Percentiles rank a stretch among this genome's conserved stretches.
phyloP scores from a whole-genome alignment of 2,797 vertebrate genomes.

The Eulemur albifrons region DNA sequence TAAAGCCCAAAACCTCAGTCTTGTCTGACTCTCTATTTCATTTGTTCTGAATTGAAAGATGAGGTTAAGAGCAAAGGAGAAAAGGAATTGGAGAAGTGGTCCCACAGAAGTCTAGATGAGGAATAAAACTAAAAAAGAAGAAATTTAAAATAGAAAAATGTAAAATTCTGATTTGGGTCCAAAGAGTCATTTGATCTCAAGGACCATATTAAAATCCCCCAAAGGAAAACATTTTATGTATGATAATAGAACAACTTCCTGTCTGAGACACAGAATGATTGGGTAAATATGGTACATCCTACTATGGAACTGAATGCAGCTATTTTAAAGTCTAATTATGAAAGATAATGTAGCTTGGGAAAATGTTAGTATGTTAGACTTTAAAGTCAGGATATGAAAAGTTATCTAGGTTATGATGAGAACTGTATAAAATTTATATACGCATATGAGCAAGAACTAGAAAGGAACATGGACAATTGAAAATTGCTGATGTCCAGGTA shows the following conservation, averaged over 20 bases:
- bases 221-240: not conserved
- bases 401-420: not conserved
- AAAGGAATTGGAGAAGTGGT: not conserved
- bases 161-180: not conserved
- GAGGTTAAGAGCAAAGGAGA: not conserved
- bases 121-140: not conserved
- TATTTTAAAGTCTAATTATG: conserved; percentile 21
- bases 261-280: not conserved
- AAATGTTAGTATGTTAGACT: not conserved
- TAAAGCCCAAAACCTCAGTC: not conserved
- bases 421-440: not conserved
- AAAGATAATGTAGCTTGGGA: not conserved
- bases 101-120: not conserved
- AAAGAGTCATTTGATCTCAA: conserved; percentile 45
- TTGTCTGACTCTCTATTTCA: not conserved
- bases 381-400: conserved; percentile 30
- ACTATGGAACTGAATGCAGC: not conserved
- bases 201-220: not conserved
- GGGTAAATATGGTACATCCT: not conserved
- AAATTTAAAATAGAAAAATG: conserved; percentile 20
- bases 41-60: not conserved
- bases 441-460: not conserved
- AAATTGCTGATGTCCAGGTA: not conserved
- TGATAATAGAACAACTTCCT: not conserved
- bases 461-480: not conserved